Evolutionary conservation across 2,113 vertebrate genomes (phyloP).

Genomic region (Dissostichus mawsoni): DNA sequence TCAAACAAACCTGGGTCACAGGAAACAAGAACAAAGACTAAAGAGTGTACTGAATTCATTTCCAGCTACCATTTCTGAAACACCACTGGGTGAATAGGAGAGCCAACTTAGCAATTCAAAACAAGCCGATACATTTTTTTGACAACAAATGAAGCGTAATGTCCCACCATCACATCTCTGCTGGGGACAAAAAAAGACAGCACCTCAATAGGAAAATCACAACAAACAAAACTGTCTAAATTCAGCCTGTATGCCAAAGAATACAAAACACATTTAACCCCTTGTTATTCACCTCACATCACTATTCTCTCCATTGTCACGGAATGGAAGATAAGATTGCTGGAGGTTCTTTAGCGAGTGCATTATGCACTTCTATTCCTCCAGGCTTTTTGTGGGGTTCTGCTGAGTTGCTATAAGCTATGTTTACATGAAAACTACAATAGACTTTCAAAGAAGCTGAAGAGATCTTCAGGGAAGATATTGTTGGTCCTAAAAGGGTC

Average conservation of each 20-base stretch:
- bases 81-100: constrained; percentile 27
- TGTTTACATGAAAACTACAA: constrained; percentile 56
- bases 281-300: constrained; percentile 54
- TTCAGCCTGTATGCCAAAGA: constrained; percentile 42
- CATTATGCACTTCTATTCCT: constrained; percentile 25
- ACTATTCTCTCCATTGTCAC: constrained; percentile 49
- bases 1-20: constrained; percentile 53
- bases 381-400: constrained; percentile 19
- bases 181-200: constrained; percentile 34
- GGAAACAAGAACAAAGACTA: constrained; percentile 36
- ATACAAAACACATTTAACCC: constrained; percentile 70
- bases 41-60: constrained; percentile 36
- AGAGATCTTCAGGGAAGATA: constrained; percentile 38
- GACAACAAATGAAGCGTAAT: constrained; percentile 42
- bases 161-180: constrained; percentile 36
- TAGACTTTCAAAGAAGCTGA: constrained; percentile 22
- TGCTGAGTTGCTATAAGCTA: constrained; percentile 38
- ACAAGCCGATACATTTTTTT: constrained; percentile 30
- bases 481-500: constrained; percentile 40
- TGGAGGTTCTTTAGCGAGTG: constrained; percentile 37
- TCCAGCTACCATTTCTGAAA: constrained; percentile 41
- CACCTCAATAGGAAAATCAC: constrained; percentile 29
- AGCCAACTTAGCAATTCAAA: constrained; percentile 43
- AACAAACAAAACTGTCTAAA: constrained; percentile 27
- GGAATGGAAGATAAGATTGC: constrained; percentile 67